Evolutionary conservation across 1,140 invertebrate species (phyloP).

Genomic region (Scaptomyza montana): DNA sequence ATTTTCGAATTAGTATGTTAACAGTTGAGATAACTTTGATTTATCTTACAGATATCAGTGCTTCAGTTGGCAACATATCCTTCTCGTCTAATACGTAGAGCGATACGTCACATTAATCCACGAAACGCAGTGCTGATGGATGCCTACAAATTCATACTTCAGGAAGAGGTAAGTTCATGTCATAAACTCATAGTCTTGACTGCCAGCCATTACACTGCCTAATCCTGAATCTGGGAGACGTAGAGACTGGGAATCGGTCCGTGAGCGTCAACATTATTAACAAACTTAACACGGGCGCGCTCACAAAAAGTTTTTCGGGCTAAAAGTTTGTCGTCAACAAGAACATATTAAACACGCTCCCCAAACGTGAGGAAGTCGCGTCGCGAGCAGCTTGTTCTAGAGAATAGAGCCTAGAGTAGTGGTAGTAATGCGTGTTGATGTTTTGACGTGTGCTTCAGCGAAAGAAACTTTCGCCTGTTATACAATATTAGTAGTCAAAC

Average conservation of each 20-base stretch:
- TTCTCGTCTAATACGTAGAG: constrained; percentile 71
- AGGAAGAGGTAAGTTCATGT: constrained; percentile 77
- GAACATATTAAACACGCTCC: constrained; percentile 75
- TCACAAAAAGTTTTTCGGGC: constrained; percentile 57
- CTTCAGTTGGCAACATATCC: constrained; percentile 76
- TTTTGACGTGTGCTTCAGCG: constrained; percentile 72
- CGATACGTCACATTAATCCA: constrained; percentile 60
- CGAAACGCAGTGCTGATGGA: constrained; percentile 46
- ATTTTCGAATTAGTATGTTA: not conserved
- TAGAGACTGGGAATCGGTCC: constrained; percentile 8
- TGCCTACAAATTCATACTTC: constrained; percentile 68
- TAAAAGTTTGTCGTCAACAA: constrained; percentile 71
- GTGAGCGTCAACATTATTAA: constrained; percentile 73
- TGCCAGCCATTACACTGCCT: not conserved
- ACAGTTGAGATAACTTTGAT: constrained; percentile 5
- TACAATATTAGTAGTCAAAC: constrained; percentile 42
- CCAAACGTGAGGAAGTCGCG: constrained; percentile 37
- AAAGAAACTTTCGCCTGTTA: constrained; percentile 61
- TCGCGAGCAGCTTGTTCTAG: too few species aligned
- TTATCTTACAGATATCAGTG: constrained; percentile 63
- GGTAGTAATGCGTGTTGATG: constrained; percentile 70
- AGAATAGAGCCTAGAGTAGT: not conserved
- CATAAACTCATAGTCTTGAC: constrained; percentile 26
- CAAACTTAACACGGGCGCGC: constrained; percentile 66
- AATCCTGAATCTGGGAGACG: not conserved